Evolutionary conservation across 2,888 invertebrate species (phyloP), one percentile per base, ranked within the genome.

Genomic region (Pachydiplax longipennis): DNA sequence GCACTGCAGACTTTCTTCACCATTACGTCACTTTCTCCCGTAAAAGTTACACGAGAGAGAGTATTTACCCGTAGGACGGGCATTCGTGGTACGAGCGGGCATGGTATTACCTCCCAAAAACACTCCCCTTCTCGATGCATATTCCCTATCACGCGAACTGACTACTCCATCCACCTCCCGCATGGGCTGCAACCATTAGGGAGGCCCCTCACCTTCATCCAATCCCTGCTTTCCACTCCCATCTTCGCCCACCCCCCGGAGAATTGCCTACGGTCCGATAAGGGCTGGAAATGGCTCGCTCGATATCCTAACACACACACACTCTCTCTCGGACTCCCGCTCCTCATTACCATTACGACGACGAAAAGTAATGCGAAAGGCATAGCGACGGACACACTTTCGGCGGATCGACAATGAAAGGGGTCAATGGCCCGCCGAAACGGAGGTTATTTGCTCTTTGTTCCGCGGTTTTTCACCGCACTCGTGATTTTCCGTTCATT

Each of bases 231-330:
- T 22, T 15, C 35, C 6, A 31, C 31, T 40, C 61, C 35, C 6
- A 18, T 35, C 61, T 22, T 61, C 40, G 53, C 35, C 58, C 58
- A 35, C 53, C 58, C 53, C 53, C 83, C 53, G 37, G 61, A 61
- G 87, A 87, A 87, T 87, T 87, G 87, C 87, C 87, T 61, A 18
- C 31, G 35, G 83, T 37, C 87, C 65, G 87, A 87, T 87, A 87
- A 87, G 87, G 87, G 40, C 61, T 87, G 87, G 35, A 83, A 83
- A 83, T 83, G 83, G 83, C 83, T 58, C 83, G 83, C 61, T 87
- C 87, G 87, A 87, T 87, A 87, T 37, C 87, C 87, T 22, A 61
- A 18, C 87, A 87, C 61, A 35, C 48, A 48, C 82, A n/a, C 6
- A n/a, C 48, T 25, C n/a, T 22, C 65, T n/a, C 65, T 73, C 73